Evolutionary conservation across 2,113 vertebrate species (phyloP).

Genomic region (Neofelis nebulosa): DNA sequence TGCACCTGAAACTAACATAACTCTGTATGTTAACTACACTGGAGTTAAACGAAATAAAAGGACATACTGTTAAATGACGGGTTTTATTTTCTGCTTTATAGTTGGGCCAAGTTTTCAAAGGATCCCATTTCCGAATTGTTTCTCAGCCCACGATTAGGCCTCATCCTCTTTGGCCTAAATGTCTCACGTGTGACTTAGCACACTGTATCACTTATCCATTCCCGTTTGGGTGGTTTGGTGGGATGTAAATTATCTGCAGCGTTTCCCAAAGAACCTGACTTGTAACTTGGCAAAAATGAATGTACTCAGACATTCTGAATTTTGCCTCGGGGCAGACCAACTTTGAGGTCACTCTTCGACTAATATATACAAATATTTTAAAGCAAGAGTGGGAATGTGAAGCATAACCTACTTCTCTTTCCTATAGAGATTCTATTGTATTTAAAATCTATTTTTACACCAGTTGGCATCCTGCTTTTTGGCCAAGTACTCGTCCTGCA

Average conservation of each 20-base stretch:
- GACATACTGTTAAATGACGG: background rate
- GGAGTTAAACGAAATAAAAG: background rate
- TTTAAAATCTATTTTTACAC: constrained; percentile 82
- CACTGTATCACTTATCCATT: background rate
- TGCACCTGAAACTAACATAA: background rate
- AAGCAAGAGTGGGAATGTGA: constrained; percentile 58
- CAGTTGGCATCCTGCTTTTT: constrained; percentile 72
- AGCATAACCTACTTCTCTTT: constrained; percentile 65
- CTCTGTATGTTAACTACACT: background rate
- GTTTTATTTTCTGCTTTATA: constrained; percentile 46
- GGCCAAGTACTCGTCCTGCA: constrained; percentile 76
- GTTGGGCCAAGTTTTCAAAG: constrained; percentile 53
- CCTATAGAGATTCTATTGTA: constrained; percentile 81
- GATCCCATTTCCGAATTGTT: constrained; percentile 5
- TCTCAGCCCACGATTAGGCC: background rate
- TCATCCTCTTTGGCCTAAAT: background rate
- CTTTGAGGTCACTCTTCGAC: constrained; percentile 50
- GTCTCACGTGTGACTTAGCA: background rate
- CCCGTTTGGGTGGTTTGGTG: constrained; percentile 38
- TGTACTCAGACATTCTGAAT: background rate
- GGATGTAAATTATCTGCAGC: background rate
- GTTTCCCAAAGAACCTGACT: constrained; percentile 10
- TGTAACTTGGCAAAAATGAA: constrained; percentile 66
- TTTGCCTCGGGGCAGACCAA: constrained; percentile 49
- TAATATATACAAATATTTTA: constrained; percentile 33